Evolutionary conservation across 2,888 invertebrate genomes (phyloP), one percentile per base, ranked within the genome.

Genomic region (Mythimna loreyi): DNA sequence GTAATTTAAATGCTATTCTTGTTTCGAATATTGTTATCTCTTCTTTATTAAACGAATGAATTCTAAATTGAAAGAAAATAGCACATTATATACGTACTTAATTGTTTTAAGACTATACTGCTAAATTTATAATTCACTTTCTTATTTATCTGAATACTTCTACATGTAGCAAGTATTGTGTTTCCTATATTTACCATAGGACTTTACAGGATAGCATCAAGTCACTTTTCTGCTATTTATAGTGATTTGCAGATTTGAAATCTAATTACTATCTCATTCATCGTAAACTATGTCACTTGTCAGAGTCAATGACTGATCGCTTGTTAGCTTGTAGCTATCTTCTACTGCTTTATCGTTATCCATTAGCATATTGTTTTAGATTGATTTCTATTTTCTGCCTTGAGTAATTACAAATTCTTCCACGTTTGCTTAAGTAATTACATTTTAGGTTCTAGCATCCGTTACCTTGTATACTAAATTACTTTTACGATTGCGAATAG

Each of bases 311-410:
- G 11, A 45, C 25, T 53, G 30, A 25, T 63, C 1, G 16, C 6
- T 23, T 49, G 21, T 33, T 36, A 45, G 3, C 33, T 23, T 25
- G 21, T 63, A 13, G n/a, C 25, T 28, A 11, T 53, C 19, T 28
- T 40, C 40, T 57, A 52, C 23, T 58, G 25, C 3, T 73, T 25
- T 74, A 74, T 65, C 53, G n/a, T 55, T 43, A 74, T 74, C 23
- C 55, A 65, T 55, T 33, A 33, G 25, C 53, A 67, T 21, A n/a
- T 33, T 47, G 21, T 53, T 75, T 40, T 43, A 75, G 53, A 75
- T 36, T 16, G 6, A 59, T 67, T 36, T 68, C 33, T 43, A 33
- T 45, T n/a, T 56, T 75, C 33, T 1, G 7, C 30, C 13, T 75
- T 47, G 25, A 13, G 6, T 43, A 28, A 11, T 67, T 49, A 67